Conservation (phyloP, 2,888 invertebrate species). For the Plebejus argus region DNA sequence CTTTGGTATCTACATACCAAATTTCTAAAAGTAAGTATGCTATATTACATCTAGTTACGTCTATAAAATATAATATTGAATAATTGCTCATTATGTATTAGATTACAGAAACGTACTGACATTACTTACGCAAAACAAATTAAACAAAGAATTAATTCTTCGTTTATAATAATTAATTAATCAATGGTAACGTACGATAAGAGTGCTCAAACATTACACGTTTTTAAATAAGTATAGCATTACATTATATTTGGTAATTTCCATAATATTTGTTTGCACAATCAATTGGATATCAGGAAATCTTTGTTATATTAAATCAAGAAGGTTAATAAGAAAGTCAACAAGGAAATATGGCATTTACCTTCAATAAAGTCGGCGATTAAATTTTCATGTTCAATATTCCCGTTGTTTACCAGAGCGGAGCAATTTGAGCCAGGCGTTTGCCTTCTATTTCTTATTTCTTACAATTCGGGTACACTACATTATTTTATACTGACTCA, state of each 20-base stretch:
- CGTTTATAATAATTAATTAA: too few species aligned
- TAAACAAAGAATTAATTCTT: too few species aligned
- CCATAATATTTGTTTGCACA: background rate
- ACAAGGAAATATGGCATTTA: conserved; percentile 59
- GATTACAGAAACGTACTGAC: too few species aligned
- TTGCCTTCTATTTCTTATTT: conserved; percentile 24
- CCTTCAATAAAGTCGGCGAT: conserved; percentile 86
- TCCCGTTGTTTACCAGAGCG: conserved; percentile 84
- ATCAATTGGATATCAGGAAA: background rate
- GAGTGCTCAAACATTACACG: too few species aligned
- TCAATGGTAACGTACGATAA: too few species aligned
- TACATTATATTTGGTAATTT: background rate
- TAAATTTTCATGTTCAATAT: conserved; percentile 92
- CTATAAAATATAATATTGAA: too few species aligned
- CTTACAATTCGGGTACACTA: background rate
- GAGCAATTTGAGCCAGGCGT: conserved; percentile 29
- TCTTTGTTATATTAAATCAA: conserved; percentile 27
- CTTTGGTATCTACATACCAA: too few species aligned
- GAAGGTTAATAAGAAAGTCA: conserved; percentile 52
- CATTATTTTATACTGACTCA: background rate
- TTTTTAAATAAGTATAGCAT: too few species aligned
- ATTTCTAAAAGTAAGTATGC: too few species aligned
- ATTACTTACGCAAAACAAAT: too few species aligned
- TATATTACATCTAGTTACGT: too few species aligned
- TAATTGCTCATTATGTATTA: too few species aligned